These are phyloP conservation scores for Andricus grossulariae DNA, from an alignment of 1,140 invertebrate species.

Conservation along the genomic window DNA sequence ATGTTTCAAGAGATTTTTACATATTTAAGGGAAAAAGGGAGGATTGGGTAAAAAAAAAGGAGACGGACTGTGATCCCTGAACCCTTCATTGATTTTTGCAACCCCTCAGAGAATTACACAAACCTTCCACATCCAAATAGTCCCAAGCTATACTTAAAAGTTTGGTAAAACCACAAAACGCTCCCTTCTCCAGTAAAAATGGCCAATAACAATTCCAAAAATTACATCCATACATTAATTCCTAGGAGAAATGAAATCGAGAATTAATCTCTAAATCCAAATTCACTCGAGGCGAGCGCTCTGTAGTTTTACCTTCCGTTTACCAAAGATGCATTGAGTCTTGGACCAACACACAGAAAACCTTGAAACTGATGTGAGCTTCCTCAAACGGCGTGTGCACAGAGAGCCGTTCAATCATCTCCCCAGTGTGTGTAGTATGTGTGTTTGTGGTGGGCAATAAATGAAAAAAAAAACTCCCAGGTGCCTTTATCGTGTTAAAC, in stretches of 20 bases:
- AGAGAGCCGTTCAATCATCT: background rate
- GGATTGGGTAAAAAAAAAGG: too few species aligned
- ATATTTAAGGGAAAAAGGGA: too few species aligned
- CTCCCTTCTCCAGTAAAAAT: background rate
- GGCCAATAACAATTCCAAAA: background rate
- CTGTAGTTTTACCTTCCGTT: slow-evolving; percentile 4
- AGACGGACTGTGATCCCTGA: background rate
- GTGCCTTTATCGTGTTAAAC: background rate
- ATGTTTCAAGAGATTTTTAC: too few species aligned
- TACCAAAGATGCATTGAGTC: background rate
- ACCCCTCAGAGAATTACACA: background rate
- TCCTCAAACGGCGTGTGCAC: background rate
- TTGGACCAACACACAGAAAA: background rate
- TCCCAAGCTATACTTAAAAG: background rate
- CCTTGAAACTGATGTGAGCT: background rate
- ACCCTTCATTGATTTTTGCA: slow-evolving; percentile 14
- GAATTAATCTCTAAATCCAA: background rate
- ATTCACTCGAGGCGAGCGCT: background rate
- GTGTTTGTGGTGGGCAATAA: background rate
- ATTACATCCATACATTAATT: background rate
- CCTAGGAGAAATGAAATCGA: too few species aligned
- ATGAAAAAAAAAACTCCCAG: background rate
- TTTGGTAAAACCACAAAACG: slow-evolving; percentile 7
- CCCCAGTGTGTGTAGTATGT: background rate
- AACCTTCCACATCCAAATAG: background rate